phyloP scores from a whole-genome alignment of 2,113 vertebrate genomes.

The Halichoerus grypus region DNA sequence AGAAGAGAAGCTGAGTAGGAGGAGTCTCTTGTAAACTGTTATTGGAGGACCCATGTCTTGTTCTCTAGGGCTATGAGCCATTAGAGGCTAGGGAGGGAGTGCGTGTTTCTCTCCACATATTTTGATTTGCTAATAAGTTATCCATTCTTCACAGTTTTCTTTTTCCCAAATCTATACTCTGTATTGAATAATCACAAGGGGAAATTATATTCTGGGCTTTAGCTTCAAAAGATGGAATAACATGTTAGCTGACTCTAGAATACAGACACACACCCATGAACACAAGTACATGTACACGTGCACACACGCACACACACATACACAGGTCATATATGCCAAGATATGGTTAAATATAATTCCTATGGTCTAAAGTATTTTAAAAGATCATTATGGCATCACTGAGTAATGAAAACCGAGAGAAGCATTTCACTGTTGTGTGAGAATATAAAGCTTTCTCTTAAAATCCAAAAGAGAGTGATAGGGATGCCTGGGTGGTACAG shows the following conservation, averaged over 20 bases:
- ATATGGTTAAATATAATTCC: background rate
- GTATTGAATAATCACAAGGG: background rate
- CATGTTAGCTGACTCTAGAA: background rate
- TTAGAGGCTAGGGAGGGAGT: rapidly evolving
- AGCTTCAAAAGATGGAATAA: background rate
- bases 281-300: no score
- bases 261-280: background rate
- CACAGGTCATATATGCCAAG: background rate
- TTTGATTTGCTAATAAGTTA: background rate
- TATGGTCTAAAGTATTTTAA: background rate
- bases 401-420: background rate
- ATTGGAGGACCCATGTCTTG: background rate
- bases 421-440: background rate
- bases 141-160: background rate
- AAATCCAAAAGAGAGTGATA: background rate
- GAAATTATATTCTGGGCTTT: background rate
- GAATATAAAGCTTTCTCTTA: background rate
- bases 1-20: background rate
- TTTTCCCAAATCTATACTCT: background rate
- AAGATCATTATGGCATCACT: background rate
- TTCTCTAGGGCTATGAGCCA: background rate
- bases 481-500: background rate
- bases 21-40: background rate
- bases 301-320: background rate
- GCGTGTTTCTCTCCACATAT: background rate